Conservation (phyloP, 92 coral and sea anemone genomes). For the Scolanthus callimorphus region DNA sequence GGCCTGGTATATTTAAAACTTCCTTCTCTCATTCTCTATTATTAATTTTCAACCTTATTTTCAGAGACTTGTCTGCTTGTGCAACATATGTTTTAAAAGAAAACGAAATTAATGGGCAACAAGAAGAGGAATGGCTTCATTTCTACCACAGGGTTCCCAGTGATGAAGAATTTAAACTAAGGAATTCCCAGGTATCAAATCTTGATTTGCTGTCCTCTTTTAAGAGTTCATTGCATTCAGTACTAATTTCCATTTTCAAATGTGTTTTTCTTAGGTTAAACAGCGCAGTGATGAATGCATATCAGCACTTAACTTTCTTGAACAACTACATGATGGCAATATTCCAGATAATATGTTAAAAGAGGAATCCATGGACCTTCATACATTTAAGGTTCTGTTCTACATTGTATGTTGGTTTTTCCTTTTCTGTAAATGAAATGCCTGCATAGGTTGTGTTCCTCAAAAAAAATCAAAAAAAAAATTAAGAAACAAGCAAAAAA, state of each 20-base stretch:
- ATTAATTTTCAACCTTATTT: too few species aligned
- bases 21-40: too few species aligned
- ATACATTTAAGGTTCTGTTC: conserved; percentile 26
- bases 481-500: too few species aligned
- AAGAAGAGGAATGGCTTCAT: conserved; percentile 70
- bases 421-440: too few species aligned
- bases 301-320: conserved; percentile 76
- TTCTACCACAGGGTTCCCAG: conserved; percentile 50
- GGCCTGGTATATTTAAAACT: too few species aligned
- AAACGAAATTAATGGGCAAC: conserved; percentile 19
- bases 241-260: too few species aligned
- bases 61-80: conserved; percentile 91
- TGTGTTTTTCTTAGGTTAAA: too few species aligned
- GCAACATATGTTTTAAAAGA: conserved; percentile 73
- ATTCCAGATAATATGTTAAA: conserved; percentile 62
- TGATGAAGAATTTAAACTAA: conserved; percentile 80
- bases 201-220: too few species aligned
- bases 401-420: too few species aligned
- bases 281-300: conserved; percentile 77
- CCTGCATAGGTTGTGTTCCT: too few species aligned
- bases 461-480: too few species aligned
- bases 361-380: conserved; percentile 26
- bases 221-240: too few species aligned
- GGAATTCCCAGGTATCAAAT: conserved; percentile 91
- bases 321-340: conserved; percentile 65